Base-by-base conservation (phyloP, 2,113 vertebrate genomes). In the Mus spicilegus region DNA sequence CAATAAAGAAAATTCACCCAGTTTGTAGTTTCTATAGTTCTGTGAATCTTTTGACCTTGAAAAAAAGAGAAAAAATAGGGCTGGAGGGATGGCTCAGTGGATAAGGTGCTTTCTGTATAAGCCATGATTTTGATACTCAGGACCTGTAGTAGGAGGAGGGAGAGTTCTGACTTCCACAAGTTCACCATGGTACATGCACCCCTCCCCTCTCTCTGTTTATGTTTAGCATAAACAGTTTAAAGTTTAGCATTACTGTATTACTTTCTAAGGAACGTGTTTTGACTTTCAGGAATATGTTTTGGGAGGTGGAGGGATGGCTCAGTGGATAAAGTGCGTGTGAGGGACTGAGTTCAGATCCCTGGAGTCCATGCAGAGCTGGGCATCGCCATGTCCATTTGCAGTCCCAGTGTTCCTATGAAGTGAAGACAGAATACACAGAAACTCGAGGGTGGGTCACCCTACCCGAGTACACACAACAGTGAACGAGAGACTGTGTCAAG, bases 11-110 rank as follows among this genome's bases (percentile, higher is more conserved):
- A 98, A 95, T 98, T 98, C 97, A 97, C 96, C 97, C 89, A 20
- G 95, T 98, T 98, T 98, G 98, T 98, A 98, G 98, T 98, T 98
- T 98, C 97, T 98, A 98, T 98, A 98, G 98, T 98, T 98, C 98
- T 17, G 97, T 98, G 98, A 98, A 92, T 97, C 95, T 97, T 98
- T 98, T 98, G 97, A 98, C 97, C 97, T 98, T 98, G 78, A 95
- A 97, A 97, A 98, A 98, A 98, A 98, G 89, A 98, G 46, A 97
- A 96, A n/a, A 39, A 81, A 4, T 39, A 1, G 7, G 26, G 26
- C 61, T 85, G 39, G 61, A 65, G 26, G 65, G 39, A 46, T 65
- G 39, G 82, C 82, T 65, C 39, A 30, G 8, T 5, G 42, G 82
- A 33, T 26, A 65, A 17, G 30, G 61, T 5, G 8, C n/a, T 63